Base-by-base conservation (phyloP, 2,113 vertebrate genomes). In the Pituophis catenifer region DNA sequence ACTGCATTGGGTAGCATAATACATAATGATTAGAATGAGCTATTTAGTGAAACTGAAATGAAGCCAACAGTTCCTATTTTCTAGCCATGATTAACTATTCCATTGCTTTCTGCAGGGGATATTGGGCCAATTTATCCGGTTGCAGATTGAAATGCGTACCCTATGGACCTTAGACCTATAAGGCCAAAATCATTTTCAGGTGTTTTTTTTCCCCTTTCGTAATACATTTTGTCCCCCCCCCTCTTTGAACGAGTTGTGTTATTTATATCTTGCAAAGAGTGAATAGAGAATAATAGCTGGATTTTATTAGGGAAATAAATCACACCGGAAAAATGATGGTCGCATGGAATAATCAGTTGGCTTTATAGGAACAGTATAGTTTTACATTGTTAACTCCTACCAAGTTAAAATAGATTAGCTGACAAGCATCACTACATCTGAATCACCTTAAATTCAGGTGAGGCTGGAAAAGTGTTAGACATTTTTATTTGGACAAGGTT, bases 231-330 rank as follows among this genome's bases (percentile, higher is more conserved):
- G 2, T 2, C 1, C 2, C 89, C 24, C 94, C 1, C 2, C 88
- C 21, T 94, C 92, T 92, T 90, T 86, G 3, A 89, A 92, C 3
- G 58, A 52, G 85, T 93, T n/a, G 38, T 24, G n/a, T 94, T 95
- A 94, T 94, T 96, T 95, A 95, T 94, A 94, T 91, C 62, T 93
- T 59, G 7, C 38, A 70, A 5, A 92, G 0, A 29, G 2, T 93
- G 9, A 94, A 95, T 81, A 94, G 29, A 93, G n/a, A 93, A 92
- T 62, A 94, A 57, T 70, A 89, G 3, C 6, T 94, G 75, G 15
- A 12, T 94, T 96, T 96, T 96, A 94, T 93, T 94, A 91, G 93
- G 92, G 93, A 96, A 94, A 96, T 91, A 96, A 94, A 94, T 93
- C 92, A 94, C 90, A 23, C 26, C 55, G 44, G 52, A 91, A 94